Percentiles rank a stretch among this genome's conserved stretches.
Conservation (phyloP, 2,888 invertebrate genomes). For the Microplitis manilae region DNA sequence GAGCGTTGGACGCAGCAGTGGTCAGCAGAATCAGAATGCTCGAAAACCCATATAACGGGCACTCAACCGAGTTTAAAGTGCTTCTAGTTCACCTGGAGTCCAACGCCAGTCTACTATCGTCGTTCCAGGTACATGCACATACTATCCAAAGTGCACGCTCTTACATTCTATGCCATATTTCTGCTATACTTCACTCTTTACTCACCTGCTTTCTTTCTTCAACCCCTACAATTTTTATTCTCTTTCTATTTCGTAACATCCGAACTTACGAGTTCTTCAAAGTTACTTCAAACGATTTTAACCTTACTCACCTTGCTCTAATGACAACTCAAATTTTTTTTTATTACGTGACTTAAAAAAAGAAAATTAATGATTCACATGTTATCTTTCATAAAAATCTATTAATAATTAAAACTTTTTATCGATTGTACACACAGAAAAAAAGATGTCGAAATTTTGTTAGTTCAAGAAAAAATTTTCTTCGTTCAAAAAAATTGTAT, state of each 20-base stretch:
- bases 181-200: background rate
- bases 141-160: background rate
- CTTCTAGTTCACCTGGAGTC: conserved; percentile 47
- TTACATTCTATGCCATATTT: background rate
- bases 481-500: too few species aligned
- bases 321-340: background rate
- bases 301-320: background rate
- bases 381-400: too few species aligned
- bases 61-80: conserved; percentile 63
- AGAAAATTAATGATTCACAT: too few species aligned
- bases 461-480: too few species aligned
- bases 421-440: too few species aligned
- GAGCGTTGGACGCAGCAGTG: conserved; percentile 56
- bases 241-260: background rate
- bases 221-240: background rate
- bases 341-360: background rate
- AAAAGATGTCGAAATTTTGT: too few species aligned
- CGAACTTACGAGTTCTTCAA: conserved; percentile 6
- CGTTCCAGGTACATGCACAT: background rate
- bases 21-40: conserved; percentile 71
- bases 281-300: conserved; percentile 8
- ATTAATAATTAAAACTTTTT: too few species aligned
- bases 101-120: conserved; percentile 1
- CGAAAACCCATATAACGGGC: conserved; percentile 67
- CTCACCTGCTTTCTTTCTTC: background rate